Evolutionary conservation across 1,140 invertebrate genomes (phyloP), one percentile per base, ranked within the genome.

Genomic region (Drosophila tani): DNA sequence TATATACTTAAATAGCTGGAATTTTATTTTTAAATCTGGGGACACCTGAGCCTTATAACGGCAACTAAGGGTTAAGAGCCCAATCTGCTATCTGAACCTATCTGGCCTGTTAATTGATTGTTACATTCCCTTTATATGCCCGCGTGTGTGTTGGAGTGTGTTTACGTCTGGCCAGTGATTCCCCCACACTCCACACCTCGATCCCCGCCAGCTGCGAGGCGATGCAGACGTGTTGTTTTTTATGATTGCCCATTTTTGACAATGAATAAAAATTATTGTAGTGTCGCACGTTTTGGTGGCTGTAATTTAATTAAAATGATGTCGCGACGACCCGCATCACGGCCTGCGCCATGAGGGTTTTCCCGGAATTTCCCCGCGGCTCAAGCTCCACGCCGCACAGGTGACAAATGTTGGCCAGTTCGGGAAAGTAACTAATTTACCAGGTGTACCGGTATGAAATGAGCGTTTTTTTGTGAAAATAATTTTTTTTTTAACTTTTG

Each of bases 221-320:
- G 74, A 87, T 64, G 77, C 81, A 88, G 84, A 88, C 85, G 84
- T 88, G 84, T 88, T 70, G 81, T 84, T 90, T 90, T 87, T 88
- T 88, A 90, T 88, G 74, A 65, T 90, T 79, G 58, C 74, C 85
- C 75, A 75, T 77, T 86, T 87, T 84, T 88, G 84, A 88, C 84
- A 88, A 88, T 88, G 84, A 84, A 88, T 88, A 87, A 81, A 90
- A 88, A 88, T 88, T 90, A 88, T 88, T 90, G 82, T 81, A 76
- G 82, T 88, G 84, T 88, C 84, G 81, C 84, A 88, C 84, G 84
- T 88, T 90, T 88, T 90, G 81, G 85, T 78, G 64, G 78, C 75
- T 84, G 85, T 88, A 88, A 88, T 88, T 88, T 90, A 81, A 88
- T 88, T 88, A 88, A 88, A 88, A 71, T 50, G 82, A 86, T 87